These are phyloP conservation scores for Sminthurides aquaticus DNA, from an alignment of 2,888 invertebrate genomes.

Conservation along the genomic window DNA sequence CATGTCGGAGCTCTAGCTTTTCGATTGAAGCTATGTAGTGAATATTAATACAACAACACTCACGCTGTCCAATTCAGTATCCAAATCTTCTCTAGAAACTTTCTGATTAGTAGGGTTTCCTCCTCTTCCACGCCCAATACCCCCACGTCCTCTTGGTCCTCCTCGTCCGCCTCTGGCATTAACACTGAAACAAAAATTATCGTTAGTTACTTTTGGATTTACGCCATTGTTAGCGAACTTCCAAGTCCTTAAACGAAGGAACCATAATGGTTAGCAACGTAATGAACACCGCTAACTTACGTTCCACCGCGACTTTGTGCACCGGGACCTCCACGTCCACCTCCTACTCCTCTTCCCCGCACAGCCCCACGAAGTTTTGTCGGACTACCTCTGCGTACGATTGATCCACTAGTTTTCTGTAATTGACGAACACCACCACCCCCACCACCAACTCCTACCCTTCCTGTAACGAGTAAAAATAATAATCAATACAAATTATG, in stretches of 20 bases:
- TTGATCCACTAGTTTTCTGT: slow-evolving; percentile 11
- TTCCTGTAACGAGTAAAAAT: no score
- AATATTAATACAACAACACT: no score
- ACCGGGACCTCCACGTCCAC: background rate
- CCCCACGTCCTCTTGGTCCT: background rate
- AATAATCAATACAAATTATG: no score
- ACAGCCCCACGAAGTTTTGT: background rate
- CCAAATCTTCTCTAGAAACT: slow-evolving; percentile 28
- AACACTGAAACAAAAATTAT: slow-evolving; percentile 1
- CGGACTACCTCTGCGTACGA: slow-evolving; percentile 3
- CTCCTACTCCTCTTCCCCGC: slow-evolving; percentile 8
- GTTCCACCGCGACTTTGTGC: slow-evolving; percentile 3
- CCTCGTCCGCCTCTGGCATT: background rate
- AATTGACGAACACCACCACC: slow-evolving; percentile 14
- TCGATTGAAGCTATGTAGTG: no score
- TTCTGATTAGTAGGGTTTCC: slow-evolving; percentile 6
- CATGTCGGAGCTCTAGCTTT: no score
- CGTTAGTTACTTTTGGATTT: no score
- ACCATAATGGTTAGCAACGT: no score
- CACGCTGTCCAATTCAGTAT: slow-evolving; percentile 33
- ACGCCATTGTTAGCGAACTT: no score
- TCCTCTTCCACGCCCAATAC: slow-evolving; percentile 11
- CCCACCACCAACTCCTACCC: slow-evolving; percentile 4
- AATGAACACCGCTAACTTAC: no score
- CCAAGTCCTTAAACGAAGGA: no score